Evolutionary conservation across 2,113 vertebrate genomes (phyloP).

Genomic region (Lutjanus erythropterus): DNA sequence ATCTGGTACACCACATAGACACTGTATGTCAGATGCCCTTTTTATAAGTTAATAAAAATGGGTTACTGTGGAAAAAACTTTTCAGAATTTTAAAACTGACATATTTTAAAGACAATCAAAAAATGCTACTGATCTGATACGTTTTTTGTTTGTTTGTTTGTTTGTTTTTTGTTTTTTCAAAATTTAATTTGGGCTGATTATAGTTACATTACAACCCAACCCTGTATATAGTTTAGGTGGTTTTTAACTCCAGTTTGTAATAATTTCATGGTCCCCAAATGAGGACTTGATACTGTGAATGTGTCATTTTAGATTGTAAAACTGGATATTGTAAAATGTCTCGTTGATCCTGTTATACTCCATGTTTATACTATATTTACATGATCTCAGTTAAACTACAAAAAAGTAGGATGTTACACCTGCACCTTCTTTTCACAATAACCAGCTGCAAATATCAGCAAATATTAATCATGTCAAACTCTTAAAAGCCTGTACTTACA

Average conservation of each 20-base stretch:
- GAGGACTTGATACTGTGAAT: neutral
- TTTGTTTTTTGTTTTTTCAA: no score
- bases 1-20: no score
- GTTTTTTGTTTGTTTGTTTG: no score
- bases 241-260: neutral
- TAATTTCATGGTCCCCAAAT: neutral
- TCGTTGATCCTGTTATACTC: neutral
- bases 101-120: no score
- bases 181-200: no score
- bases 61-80: no score
- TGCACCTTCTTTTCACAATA: neutral
- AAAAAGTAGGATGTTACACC: neutral
- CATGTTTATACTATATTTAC: neutral
- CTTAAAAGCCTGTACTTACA: slow-evolving; percentile 54
- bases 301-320: neutral
- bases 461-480: slow-evolving; percentile 8
- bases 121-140: no score
- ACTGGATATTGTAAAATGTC: neutral
- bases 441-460: slow-evolving; percentile 3
- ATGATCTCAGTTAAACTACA: neutral
- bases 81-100: no score
- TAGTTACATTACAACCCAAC: no score
- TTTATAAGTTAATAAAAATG: no score
- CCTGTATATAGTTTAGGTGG: neutral
- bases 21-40: no score